Base-by-base conservation (phyloP, 1,140 invertebrate species). In the Maconellicoccus hirsutus region DNA sequence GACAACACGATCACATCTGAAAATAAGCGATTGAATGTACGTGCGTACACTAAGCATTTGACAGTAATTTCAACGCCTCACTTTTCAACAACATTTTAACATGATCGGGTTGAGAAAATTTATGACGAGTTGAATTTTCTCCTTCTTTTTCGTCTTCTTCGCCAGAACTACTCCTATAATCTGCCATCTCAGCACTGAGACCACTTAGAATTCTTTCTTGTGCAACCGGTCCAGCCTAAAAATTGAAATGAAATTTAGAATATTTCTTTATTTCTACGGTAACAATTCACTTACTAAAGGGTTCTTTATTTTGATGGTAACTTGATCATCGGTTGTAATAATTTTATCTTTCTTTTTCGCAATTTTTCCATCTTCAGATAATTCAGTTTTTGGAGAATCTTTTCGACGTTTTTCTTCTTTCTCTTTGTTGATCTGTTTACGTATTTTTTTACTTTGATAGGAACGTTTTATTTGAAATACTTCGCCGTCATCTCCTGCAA, bases 401-500 rank as follows among this genome's bases (percentile, higher is more conserved):
- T 75, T 82, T 80, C 66, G 74, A 71, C 75, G 80, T 80, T 25
- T 77, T 6, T 71, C 71, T 61, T 72, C 63, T 71, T 74, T 78
- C 83, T 84, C 77, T 79, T 89, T 91, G 78, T 95, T 91, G 75
- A 92, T 81, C 75, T 91, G 86, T 78, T 91, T 92, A 79, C 90
- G 89, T 70, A 96, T 84, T 79, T 91, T 88, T 79, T 93, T 91
- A 80, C 93, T 95, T 75, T 95, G 90, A 14, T 89, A 92, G 10
- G 94, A 96, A 81, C 96, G 96, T 79, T 94, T 96, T 38, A 96
- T 89, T 85, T 94, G 90, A 80, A 97, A 96, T 42, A 92, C 87
- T 81, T 95, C 93, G 21, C 85, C 89, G 77, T 92, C 91, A 76
- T 91, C 91, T 76, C 88, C 90, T 78, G 21, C 29, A 70, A 70